Evolutionary conservation across 2,113 vertebrate genomes (phyloP).

Genomic region (Labeo rohita): DNA sequence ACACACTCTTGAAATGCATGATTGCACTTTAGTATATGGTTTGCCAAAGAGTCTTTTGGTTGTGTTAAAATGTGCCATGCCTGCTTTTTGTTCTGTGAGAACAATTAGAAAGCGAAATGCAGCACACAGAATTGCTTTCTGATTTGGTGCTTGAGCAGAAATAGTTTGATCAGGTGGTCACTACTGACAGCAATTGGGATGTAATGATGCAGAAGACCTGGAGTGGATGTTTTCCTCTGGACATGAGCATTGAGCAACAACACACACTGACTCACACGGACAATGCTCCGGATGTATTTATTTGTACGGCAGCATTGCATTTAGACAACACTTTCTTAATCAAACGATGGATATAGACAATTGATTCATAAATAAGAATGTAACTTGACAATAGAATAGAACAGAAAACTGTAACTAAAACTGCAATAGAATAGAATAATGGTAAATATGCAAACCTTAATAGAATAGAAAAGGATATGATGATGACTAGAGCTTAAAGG

Average conservation of each 20-base stretch:
- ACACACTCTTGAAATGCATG: neutral
- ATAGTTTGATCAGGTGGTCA: slow-evolving; percentile 27
- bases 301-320: neutral
- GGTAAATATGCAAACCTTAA: neutral
- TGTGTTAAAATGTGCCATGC: neutral
- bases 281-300: neutral
- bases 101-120: slow-evolving; percentile 6
- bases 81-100: neutral
- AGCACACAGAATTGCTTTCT: slow-evolving; percentile 8
- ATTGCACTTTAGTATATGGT: neutral
- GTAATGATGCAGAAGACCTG: slow-evolving; percentile 7
- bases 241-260: neutral
- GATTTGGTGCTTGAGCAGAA: slow-evolving; percentile 22
- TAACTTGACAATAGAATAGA: neutral
- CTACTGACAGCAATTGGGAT: neutral
- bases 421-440: neutral
- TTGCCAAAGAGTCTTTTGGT: neutral
- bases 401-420: neutral
- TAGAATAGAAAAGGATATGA: neutral
- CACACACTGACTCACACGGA: neutral
- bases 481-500: no score
- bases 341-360: neutral
- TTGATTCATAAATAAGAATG: neutral
- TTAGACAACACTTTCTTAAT: neutral
- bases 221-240: neutral